phyloP scores from a whole-genome alignment of 2,888 invertebrate genomes.

The Lamellibrachia satsuma region DNA sequence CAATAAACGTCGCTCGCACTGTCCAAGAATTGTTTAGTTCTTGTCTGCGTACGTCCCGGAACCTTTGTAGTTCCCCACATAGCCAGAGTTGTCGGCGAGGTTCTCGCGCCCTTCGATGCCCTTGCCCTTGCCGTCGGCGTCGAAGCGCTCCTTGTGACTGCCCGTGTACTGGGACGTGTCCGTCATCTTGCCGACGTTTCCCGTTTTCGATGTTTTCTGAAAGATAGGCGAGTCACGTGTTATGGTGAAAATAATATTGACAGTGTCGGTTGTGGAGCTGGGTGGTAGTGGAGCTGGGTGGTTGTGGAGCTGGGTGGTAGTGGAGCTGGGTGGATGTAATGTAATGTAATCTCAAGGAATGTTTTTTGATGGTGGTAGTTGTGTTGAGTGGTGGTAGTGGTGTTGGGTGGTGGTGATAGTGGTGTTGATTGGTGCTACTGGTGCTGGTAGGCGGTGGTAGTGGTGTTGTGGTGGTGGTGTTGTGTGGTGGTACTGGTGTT shows the following conservation, averaged over 20 bases:
- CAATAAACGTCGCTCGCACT: neutral
- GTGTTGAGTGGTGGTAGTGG: neutral
- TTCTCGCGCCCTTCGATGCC: conserved; percentile 52
- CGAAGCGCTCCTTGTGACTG: conserved; percentile 56
- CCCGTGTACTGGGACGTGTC: conserved; percentile 55
- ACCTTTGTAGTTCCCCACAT: conserved; percentile 54
- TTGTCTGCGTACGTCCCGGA: conserved; percentile 47
- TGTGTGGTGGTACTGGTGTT: neutral
- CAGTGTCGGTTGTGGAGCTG: neutral
- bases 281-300: neutral
- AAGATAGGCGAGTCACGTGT: neutral
- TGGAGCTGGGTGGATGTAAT: no score
- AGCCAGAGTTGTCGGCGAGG: conserved; percentile 46
- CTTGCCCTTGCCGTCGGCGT: conserved; percentile 54
- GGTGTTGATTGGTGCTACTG: neutral
- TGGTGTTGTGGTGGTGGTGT: no score
- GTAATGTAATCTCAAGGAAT: no score
- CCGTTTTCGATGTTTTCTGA: conserved; percentile 42
- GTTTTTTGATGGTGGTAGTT: no score
- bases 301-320: neutral
- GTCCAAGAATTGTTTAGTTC: conserved; percentile 1
- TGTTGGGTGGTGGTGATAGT: neutral
- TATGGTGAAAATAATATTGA: neutral
- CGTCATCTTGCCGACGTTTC: conserved; percentile 51
- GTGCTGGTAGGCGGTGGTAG: neutral